Conservation (phyloP, 2,888 invertebrate species). For the Acronicta aceris region DNA sequence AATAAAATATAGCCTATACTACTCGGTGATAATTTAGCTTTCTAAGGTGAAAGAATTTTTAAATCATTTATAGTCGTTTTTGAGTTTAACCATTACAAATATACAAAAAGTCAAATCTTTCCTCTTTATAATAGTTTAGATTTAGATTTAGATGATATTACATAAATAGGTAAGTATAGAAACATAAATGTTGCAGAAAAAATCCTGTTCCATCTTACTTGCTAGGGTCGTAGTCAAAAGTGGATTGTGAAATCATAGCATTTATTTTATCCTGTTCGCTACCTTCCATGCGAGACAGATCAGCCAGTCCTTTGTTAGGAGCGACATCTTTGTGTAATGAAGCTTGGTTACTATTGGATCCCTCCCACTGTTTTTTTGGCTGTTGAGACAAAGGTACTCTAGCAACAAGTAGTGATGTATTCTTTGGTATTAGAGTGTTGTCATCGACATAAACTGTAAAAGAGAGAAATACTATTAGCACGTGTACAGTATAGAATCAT, state of each 20-base stretch:
- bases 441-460: slow-evolving; percentile 96
- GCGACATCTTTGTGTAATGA: slow-evolving; percentile 83
- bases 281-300: slow-evolving; percentile 96
- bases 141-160: too few relatives aligned
- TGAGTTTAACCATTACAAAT: too few relatives aligned
- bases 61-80: too few relatives aligned
- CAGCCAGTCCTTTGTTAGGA: slow-evolving; percentile 92
- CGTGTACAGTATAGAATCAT: too few relatives aligned
- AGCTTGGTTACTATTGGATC: slow-evolving; percentile 82
- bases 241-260: slow-evolving; percentile 99
- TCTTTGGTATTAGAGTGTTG: slow-evolving; percentile 97
- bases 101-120: too few relatives aligned
- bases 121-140: too few relatives aligned
- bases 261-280: slow-evolving; percentile 99
- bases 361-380: slow-evolving; percentile 94
- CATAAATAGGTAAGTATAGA: not conserved
- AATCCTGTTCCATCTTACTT: slow-evolving; percentile 91
- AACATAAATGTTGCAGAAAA: slow-evolving; percentile 14
- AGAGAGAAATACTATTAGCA: slow-evolving; percentile 3
- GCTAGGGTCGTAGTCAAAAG: slow-evolving; percentile 98
- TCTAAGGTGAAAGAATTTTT: too few relatives aligned
- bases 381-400: slow-evolving; percentile 96
- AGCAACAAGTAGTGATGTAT: slow-evolving; percentile 98
- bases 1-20: too few relatives aligned
- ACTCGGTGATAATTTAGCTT: too few relatives aligned